Evolutionary conservation across 2,888 invertebrate genomes (phyloP).

Genomic region (Cistogaster globosa): DNA sequence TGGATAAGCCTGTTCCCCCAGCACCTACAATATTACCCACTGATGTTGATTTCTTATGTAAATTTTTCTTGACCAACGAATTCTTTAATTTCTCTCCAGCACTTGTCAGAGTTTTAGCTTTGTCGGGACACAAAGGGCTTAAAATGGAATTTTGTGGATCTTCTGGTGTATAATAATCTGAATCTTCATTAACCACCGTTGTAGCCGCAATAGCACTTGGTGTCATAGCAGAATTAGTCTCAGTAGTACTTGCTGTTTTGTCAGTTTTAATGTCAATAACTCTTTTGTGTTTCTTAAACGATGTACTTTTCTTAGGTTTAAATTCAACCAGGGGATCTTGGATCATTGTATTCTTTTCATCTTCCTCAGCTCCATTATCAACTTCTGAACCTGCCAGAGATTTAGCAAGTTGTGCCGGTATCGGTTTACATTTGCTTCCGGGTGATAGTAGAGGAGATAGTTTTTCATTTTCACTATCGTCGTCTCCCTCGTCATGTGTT

Average conservation of each 20-base stretch:
- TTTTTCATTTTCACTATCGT: constrained; percentile 92
- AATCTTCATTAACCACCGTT: constrained; percentile 85
- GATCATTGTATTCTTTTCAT: constrained; percentile 58
- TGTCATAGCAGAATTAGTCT: constrained; percentile 49
- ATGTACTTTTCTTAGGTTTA: constrained; percentile 55
- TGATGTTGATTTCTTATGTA: constrained; percentile 81
- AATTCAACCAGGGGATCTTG: constrained; percentile 66
- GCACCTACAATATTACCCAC: constrained; percentile 81
- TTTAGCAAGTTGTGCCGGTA: constrained; percentile 72
- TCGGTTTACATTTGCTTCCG: constrained; percentile 74
- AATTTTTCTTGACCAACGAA: constrained; percentile 77
- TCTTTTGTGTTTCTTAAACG: constrained; percentile 72
- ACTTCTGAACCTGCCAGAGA: constrained; percentile 70
- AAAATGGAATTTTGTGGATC: constrained; percentile 88
- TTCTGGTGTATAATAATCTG: constrained; percentile 91
- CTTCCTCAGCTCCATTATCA: constrained; percentile 59
- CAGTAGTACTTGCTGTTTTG: constrained; percentile 53
- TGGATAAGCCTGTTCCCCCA: constrained; percentile 47
- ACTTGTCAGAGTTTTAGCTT: constrained; percentile 76
- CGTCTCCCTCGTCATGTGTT: constrained; percentile 84
- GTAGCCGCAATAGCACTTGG: constrained; percentile 52
- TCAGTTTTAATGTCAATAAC: constrained; percentile 66
- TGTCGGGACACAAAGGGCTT: constrained; percentile 85
- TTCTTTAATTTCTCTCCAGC: constrained; percentile 75
- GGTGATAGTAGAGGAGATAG: constrained; percentile 88